These are phyloP conservation scores for Amblyornis subalaris DNA, from an alignment of 2,113 vertebrate genomes.

Conservation along the genomic window DNA sequence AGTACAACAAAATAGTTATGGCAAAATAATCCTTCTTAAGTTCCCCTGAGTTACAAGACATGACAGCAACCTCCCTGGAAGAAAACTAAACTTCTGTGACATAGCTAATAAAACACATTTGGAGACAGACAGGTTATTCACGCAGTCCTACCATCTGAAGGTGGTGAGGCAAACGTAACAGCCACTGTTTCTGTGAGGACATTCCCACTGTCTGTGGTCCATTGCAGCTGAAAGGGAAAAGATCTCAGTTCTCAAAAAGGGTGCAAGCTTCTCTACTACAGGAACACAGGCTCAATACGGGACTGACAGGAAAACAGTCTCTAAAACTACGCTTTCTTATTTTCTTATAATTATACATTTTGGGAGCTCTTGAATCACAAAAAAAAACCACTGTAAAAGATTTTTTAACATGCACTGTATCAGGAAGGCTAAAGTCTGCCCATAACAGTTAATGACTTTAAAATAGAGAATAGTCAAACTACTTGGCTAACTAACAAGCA, in stretches of 20 bases:
- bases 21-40: background rate
- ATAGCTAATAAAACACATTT: background rate
- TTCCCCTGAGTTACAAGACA: background rate
- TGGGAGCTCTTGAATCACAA: background rate
- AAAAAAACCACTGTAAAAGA: background rate
- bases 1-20: background rate
- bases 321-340: background rate
- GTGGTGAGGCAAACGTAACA: slow-evolving; percentile 73
- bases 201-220: slow-evolving; percentile 74
- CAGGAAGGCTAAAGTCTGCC: background rate
- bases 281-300: background rate
- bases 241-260: background rate
- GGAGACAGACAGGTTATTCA: background rate
- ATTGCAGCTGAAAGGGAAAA: slow-evolving; percentile 73
- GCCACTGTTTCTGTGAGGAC: slow-evolving; percentile 81
- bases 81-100: background rate
- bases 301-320: background rate
- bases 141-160: slow-evolving; percentile 72
- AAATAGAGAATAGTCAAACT: background rate
- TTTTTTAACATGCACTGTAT: background rate
- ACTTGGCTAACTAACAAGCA: background rate
- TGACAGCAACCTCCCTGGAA: background rate
- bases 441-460: background rate
- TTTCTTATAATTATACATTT: background rate
- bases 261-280: background rate